A percentile compares a stretch with the other conserved stretches of the same genome.
These are phyloP conservation scores for Hermaeophaga mercurialis DNA, from an alignment of 2,888 invertebrate species.

Conservation along the genomic window DNA sequence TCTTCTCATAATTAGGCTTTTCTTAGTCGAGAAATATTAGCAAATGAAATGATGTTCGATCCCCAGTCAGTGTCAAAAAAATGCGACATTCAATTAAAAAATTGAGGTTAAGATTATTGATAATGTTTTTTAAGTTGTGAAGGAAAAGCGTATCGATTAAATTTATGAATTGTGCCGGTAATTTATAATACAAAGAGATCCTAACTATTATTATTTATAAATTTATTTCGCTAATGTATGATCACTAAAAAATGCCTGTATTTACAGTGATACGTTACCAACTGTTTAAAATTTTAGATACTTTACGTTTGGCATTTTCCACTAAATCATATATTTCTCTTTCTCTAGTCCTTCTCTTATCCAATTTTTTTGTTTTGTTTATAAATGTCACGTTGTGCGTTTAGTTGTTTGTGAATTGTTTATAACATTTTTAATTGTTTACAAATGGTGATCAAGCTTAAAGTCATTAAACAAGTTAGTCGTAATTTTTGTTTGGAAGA, in stretches of 20 bases:
- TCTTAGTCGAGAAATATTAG: no score
- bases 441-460: slow-evolving; percentile 14
- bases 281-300: background rate
- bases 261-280: background rate
- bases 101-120: background rate
- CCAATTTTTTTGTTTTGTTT: slow-evolving; percentile 20
- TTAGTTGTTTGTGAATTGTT: slow-evolving; percentile 12
- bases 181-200: no score
- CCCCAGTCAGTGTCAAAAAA: background rate
- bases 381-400: slow-evolving; percentile 11
- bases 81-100: background rate
- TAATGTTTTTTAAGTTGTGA: no score
- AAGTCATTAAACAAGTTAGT: slow-evolving; percentile 1
- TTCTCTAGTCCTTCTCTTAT: slow-evolving; percentile 5
- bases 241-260: background rate
- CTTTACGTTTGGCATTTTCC: background rate
- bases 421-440: slow-evolving; percentile 14
- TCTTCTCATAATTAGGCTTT: slow-evolving; percentile 4
- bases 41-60: no score
- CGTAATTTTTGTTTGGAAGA: background rate
- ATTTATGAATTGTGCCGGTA: no score
- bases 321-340: background rate
- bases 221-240: no score
- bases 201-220: no score
- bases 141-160: no score